phyloP scores from a whole-genome alignment of 2,888 invertebrate species.

The Ophonus ardosiacus region DNA sequence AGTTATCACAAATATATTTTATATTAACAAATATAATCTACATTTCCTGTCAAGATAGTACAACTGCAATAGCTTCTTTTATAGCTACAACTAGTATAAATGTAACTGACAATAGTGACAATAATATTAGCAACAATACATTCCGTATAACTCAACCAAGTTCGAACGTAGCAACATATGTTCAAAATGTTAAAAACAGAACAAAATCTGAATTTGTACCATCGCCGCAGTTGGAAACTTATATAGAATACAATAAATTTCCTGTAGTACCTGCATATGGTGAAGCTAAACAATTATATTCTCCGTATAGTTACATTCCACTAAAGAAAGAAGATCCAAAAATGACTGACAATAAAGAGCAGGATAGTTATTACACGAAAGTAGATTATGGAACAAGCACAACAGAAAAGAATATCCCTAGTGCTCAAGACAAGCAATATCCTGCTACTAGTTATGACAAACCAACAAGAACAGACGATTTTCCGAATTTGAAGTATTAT shows the following conservation, averaged over 20 bases:
- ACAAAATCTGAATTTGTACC: conserved; percentile 74
- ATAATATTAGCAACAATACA: not conserved
- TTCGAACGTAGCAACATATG: conserved; percentile 10
- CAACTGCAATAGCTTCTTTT: conserved; percentile 18
- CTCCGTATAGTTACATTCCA: conserved; percentile 26
- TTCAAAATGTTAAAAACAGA: conserved; percentile 5
- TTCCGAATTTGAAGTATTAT: conserved; percentile 40
- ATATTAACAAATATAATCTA: conserved; percentile 9
- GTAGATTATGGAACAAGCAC: conserved; percentile 4
- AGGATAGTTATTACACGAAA: conserved; percentile 13
- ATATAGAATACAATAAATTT: conserved; percentile 75
- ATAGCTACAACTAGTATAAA: conserved; percentile 30
- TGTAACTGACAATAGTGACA: conserved; percentile 5
- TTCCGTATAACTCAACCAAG: conserved; percentile 56
- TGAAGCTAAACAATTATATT: conserved; percentile 70
- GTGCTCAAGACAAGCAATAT: conserved; percentile 52
- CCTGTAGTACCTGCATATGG: conserved; percentile 72
- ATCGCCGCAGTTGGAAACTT: conserved; percentile 77
- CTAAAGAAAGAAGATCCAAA: conserved; percentile 13
- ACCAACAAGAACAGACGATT: conserved; percentile 33
- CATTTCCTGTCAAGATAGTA: not conserved
- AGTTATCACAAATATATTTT: not conserved
- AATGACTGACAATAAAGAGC: not conserved
- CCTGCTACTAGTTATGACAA: conserved; percentile 46
- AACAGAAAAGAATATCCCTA: conserved; percentile 2